phyloP scores from a whole-genome alignment of 2,888 invertebrate genomes.

The Oligia strigilis region DNA sequence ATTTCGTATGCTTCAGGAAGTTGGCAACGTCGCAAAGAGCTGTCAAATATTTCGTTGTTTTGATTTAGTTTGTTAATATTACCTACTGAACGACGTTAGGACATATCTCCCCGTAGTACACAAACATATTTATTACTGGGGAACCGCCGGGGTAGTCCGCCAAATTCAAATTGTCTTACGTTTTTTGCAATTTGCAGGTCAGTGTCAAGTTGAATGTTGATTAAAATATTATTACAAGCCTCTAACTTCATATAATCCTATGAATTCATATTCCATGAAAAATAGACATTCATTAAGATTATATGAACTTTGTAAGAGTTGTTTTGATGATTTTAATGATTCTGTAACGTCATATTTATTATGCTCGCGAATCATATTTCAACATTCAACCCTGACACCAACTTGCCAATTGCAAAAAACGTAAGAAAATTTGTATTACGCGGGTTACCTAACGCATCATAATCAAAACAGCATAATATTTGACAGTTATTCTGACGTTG shows the following conservation, averaged over 20 bases:
- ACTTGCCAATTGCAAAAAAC: too few species aligned
- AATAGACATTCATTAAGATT: background rate
- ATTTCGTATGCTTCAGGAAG: background rate
- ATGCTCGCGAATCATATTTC: background rate
- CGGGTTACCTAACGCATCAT: background rate
- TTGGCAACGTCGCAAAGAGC: too few species aligned
- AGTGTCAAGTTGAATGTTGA: background rate
- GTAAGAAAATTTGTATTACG: too few species aligned
- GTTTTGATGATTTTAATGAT: background rate
- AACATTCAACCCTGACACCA: too few species aligned
- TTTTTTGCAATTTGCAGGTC: too few species aligned
- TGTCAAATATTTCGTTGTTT: background rate
- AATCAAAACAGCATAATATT: background rate
- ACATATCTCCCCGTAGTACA: background rate
- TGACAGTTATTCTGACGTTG: background rate
- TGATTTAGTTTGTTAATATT: background rate
- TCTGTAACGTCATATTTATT: background rate
- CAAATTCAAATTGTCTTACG: too few species aligned
- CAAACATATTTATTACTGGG: background rate
- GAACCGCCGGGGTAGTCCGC: too few species aligned
- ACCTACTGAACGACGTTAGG: background rate
- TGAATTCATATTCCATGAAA: background rate
- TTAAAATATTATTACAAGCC: background rate
- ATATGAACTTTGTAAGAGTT: background rate
- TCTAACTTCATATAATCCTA: background rate